phyloP scores from a whole-genome alignment of 2,888 invertebrate genomes.

The Trachelus stipa region DNA sequence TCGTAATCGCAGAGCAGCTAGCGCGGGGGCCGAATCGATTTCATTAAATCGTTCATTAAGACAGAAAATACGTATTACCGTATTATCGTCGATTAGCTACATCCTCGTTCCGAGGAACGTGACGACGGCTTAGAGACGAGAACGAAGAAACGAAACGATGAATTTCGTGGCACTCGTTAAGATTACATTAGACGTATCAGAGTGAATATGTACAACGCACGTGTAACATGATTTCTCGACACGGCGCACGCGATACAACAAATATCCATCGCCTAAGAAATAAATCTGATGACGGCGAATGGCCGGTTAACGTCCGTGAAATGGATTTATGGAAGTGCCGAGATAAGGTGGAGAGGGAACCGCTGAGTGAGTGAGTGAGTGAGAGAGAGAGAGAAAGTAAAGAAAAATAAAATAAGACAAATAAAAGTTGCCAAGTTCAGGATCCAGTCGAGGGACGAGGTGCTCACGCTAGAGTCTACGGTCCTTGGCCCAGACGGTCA shows the following conservation, averaged over 20 bases:
- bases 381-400: neutral
- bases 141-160: neutral
- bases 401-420: neutral
- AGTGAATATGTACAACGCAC: neutral
- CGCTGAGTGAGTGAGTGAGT: neutral
- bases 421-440: neutral
- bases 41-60: neutral
- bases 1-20: neutral
- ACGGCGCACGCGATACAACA: neutral
- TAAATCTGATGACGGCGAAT: neutral
- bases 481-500: constrained; percentile 24
- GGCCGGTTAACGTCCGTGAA: neutral
- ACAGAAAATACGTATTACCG: neutral
- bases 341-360: neutral
- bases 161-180: neutral
- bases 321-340: neutral
- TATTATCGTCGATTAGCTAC: neutral
- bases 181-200: neutral
- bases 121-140: neutral
- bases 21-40: neutral
- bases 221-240: no score
- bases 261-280: neutral
- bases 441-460: neutral
- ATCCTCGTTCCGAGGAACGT: neutral
- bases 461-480: constrained; percentile 1